Percentiles rank a stretch among this genome's conserved stretches.
Conservation (phyloP, 2,888 invertebrate genomes). For the Itoplectis maculator region DNA sequence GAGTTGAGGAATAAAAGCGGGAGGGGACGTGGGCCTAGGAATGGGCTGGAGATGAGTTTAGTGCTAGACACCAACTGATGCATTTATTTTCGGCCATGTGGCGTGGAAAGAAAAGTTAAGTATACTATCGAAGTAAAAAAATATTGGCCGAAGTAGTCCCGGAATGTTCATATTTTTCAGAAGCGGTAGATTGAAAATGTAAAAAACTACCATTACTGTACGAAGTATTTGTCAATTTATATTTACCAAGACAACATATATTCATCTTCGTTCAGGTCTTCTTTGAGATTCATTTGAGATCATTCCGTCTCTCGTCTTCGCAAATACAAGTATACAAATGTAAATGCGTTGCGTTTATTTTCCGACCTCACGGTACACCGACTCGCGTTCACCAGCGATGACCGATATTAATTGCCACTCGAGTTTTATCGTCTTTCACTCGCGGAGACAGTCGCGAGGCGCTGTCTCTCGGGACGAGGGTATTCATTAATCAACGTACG, state of each 20-base stretch:
- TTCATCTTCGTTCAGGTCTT: too few relatives aligned
- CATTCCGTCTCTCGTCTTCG: not conserved
- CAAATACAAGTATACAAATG: not conserved
- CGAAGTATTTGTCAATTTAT: too few relatives aligned
- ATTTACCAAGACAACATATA: too few relatives aligned
- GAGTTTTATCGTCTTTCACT: conserved; percentile 81
- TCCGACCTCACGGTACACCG: conserved; percentile 57
- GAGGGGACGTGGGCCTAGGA: conserved; percentile 48
- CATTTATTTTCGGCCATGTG: conserved; percentile 48
- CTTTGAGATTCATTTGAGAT: too few relatives aligned
- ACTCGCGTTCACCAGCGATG: conserved; percentile 60
- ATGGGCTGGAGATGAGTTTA: conserved; percentile 46
- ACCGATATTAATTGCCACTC: conserved; percentile 81
- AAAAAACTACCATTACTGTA: too few relatives aligned
- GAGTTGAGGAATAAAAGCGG: conserved; percentile 57
- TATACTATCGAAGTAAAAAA: not conserved
- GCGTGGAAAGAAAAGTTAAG: conserved; percentile 19
- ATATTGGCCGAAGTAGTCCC: not conserved
- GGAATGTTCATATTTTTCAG: not conserved
- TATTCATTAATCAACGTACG: conserved; percentile 78
- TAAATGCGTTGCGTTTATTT: conserved; percentile 60
- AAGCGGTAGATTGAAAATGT: not conserved
- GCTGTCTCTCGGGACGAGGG: conserved; percentile 75
- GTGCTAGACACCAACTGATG: conserved; percentile 62
- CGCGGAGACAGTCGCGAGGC: conserved; percentile 76